A percentile compares a stretch with the other conserved stretches of the same genome.
Evolutionary conservation across 2,113 vertebrate species (phyloP).

Genomic region (Stegastes partitus): DNA sequence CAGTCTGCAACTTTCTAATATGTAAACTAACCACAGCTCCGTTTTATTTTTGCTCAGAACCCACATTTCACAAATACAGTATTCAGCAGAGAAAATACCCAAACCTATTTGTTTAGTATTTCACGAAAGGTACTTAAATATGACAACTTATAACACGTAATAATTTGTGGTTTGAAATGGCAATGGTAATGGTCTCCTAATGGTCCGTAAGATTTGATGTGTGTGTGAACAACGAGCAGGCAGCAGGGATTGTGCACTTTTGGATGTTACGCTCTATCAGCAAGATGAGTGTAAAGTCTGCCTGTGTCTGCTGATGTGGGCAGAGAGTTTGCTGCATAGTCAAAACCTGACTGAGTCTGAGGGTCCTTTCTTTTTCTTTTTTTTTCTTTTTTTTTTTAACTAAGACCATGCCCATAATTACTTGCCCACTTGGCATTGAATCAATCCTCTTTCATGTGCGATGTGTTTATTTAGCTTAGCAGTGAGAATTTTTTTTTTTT

Average conservation of each 20-base stretch:
- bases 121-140: slow-evolving; percentile 1
- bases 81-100: slow-evolving; percentile 30
- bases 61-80: slow-evolving; percentile 11
- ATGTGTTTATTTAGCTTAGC: slow-evolving; percentile 78
- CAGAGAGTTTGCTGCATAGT: slow-evolving; percentile 74
- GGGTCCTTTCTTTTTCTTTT: slow-evolving; percentile 47
- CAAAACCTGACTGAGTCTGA: slow-evolving; percentile 71
- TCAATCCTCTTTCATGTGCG: slow-evolving; percentile 76
- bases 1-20: slow-evolving; percentile 16
- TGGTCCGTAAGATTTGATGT: slow-evolving; percentile 42
- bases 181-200: slow-evolving; percentile 19
- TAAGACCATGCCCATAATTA: slow-evolving; percentile 73
- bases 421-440: slow-evolving; percentile 71
- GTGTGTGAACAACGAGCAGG: slow-evolving; percentile 37
- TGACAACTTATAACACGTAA: neutral
- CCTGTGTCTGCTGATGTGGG: slow-evolving; percentile 76
- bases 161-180: slow-evolving; percentile 20
- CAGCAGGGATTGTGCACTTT: slow-evolving; percentile 59
- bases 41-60: slow-evolving; percentile 35
- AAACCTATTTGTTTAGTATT: slow-evolving; percentile 22
- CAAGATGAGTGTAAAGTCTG: slow-evolving; percentile 76
- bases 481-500: slow-evolving; percentile 59
- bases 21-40: slow-evolving; percentile 2
- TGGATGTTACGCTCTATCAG: slow-evolving; percentile 74
- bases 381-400: neutral